Base-by-base conservation (phyloP, 2,888 invertebrate species). In the Panzeria rudis region DNA sequence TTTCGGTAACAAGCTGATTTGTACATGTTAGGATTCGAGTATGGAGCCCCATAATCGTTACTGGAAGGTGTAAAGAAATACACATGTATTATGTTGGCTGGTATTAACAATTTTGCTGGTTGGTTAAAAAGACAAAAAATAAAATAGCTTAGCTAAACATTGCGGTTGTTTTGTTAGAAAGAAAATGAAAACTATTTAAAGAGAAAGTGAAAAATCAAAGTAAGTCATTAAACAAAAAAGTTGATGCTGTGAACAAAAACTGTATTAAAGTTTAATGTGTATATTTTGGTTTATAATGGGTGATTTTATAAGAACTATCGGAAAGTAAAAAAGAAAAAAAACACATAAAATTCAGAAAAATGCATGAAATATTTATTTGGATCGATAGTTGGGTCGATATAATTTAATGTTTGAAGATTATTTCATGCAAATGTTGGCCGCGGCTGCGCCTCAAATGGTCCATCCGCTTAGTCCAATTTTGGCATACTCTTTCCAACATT, bases 201-300 rank as follows among this genome's bases (percentile, higher is more conserved):
- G 80, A 73, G 80, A 80, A 80, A 80, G 80, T 80, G 80, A 80
- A 80, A 77, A 77, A 59, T 17, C 20, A 50, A 54, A 29, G 59
- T 15, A 13, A 23, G 9, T 11, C 6, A 29, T 29, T 7, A n/a
- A 29, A 17, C 8, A 11, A 6, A 38, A 50, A 41, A 23, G 32
- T 59, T 66, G 44, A 15, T 59, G 69, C 11, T 76, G 76, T 23
- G 8, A 5, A 9, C 32, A 44, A 47, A 29, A 64, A 11, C 2
- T n/a, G 20, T 15, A 8, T 35, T 35, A 23, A 7, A 11, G 20
- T 41, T 29, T 44, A n/a, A 32, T 76, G 44, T 17, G 0, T 11
- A 56, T 32, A 54, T 5, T 52, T 38, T 47, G 25, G 32, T 11
- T 56, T 69, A n/a, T n/a, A n/a, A n/a, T n/a, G n/a, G n/a, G n/a